Evolutionary conservation across 2,113 vertebrate species (phyloP).

Genomic region (Motacilla tschutschensis): DNA sequence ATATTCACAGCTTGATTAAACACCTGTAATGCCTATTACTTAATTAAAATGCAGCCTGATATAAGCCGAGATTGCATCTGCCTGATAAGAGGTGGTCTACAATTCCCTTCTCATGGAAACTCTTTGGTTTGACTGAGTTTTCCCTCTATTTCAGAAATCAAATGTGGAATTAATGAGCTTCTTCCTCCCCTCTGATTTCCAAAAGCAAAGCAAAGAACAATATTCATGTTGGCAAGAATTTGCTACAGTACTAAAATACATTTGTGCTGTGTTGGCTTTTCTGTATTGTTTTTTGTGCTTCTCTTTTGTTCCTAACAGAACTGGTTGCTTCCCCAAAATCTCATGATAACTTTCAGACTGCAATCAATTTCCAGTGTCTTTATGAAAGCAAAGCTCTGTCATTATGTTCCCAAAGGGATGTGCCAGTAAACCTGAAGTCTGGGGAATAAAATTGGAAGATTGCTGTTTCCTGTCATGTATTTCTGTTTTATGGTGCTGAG

Average conservation of each 20-base stretch:
- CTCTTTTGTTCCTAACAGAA: constrained; percentile 13
- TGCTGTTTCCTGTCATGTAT: constrained; percentile 32
- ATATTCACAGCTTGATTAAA: background rate
- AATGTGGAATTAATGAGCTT: background rate
- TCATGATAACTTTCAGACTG: background rate
- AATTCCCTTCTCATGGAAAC: background rate
- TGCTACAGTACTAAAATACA: background rate
- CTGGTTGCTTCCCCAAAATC: background rate
- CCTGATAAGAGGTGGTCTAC: background rate
- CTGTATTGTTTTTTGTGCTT: background rate
- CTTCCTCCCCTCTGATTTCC: background rate
- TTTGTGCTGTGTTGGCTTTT: background rate
- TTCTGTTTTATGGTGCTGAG: constrained; percentile 15
- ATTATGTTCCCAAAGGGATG: constrained; percentile 25
- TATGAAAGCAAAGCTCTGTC: constrained; percentile 21
- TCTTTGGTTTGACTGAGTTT: background rate
- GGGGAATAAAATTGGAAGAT: constrained; percentile 38
- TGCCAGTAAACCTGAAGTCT: constrained; percentile 17
- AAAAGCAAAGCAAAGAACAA: background rate
- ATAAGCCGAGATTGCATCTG: background rate
- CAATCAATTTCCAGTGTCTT: constrained; percentile 14
- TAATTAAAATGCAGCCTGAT: background rate
- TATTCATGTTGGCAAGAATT: background rate
- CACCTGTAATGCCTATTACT: background rate
- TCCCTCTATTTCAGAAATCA: background rate